Base-by-base conservation (phyloP, 2,113 vertebrate species). In the Calyptomena viridis region DNA sequence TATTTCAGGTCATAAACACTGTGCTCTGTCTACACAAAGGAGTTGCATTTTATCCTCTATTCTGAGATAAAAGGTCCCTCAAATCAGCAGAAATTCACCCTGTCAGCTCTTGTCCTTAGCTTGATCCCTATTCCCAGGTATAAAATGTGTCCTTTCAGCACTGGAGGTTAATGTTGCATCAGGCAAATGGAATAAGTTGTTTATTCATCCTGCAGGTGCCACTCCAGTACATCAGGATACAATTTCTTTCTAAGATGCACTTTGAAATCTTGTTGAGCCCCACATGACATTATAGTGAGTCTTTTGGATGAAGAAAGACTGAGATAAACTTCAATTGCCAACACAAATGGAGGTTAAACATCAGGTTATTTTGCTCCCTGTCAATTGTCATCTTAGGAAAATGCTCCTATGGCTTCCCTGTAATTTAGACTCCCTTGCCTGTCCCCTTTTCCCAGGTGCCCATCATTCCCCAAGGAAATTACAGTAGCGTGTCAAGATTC, bases 261-360 rank as follows among this genome's bases (percentile, higher is more conserved):
- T 63, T 39, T 27, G 23, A 67, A 78, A 71, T 42, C 10, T 56
- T 30, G 16, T n/a, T 4, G 8, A 83, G 68, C 16, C 52, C 28
- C 37, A 9, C 3, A 35, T 50, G 47, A 39, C 42, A 8, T 7
- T 33, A 33, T 0, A 40, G 17, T 28, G 67, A 63, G 14, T 64
- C 37, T 93, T 62, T 40, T 74, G 44, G 62, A 60, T 20, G 19
- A 90, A 19, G 30, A 79, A 7, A 71, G n/a, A 28, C 6, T 0
- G 2, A 44, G 10, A 27, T 35, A 35, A 0, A 3, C 12, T 17
- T 18, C 58, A 21, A 17, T 2, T 78, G 28, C 12, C 35, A 14
- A 5, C 12, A 19, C 19, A 76, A 52, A 33, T 11, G 10, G 21
- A 72, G 37, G 18, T 67, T 56, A 85, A 85, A 56, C 17, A n/a